Conservation (phyloP, 2,797 vertebrate genomes). For the Chaunax sp. region DNA sequence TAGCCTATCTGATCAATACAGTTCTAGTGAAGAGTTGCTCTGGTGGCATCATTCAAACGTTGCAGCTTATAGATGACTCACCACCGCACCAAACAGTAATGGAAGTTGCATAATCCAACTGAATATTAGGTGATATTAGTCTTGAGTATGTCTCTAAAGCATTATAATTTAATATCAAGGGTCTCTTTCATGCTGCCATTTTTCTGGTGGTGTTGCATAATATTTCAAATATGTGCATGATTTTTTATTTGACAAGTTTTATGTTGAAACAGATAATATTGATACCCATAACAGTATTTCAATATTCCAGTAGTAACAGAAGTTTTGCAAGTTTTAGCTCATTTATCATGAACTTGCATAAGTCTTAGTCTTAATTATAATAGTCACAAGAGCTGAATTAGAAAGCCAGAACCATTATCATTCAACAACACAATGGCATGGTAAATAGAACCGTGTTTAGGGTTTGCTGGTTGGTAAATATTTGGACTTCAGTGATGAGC, state of each 20-base stretch:
- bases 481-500: constrained; percentile 9
- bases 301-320: too few relatives aligned
- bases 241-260: too few relatives aligned
- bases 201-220: not conserved
- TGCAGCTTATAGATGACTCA: constrained; percentile 17
- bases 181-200: not conserved
- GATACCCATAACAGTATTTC: too few relatives aligned
- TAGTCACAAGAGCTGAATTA: not conserved
- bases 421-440: too few relatives aligned
- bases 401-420: not conserved
- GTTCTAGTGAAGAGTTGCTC: constrained; percentile 31
- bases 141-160: not conserved
- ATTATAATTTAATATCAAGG: not conserved
- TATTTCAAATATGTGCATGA: too few relatives aligned
- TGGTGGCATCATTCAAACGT: constrained; percentile 41
- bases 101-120: not conserved
- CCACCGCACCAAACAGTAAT: constrained; percentile 12
- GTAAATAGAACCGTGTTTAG: not conserved
- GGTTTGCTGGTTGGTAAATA: not conserved
- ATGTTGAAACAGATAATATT: too few relatives aligned
- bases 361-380: not conserved
- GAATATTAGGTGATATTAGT: constrained; percentile 1
- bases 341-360: not conserved
- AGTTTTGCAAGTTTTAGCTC: too few relatives aligned
- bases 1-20: constrained; percentile 51